Percentiles rank a stretch among this genome's conserved stretches.
Evolutionary conservation across 1,140 invertebrate genomes (phyloP).

Genomic region (Bombus affinis): DNA sequence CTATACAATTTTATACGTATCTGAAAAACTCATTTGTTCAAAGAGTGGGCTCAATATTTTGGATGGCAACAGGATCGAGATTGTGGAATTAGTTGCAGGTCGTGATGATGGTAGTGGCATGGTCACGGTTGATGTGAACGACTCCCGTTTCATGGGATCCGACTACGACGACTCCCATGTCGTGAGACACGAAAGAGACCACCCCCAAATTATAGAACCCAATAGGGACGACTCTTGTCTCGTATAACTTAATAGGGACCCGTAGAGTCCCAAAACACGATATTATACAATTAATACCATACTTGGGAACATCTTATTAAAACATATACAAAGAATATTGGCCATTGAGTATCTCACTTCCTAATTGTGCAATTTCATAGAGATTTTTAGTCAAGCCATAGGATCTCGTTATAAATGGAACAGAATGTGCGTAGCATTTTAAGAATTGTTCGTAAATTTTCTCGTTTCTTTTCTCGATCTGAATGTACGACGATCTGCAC

Average conservation of each 20-base stretch:
- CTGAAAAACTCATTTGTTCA: neutral
- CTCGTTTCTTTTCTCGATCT: too few relatives aligned
- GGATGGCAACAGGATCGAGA: neutral
- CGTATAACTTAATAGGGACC: slow-evolving; percentile 10
- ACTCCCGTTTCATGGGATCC: slow-evolving; percentile 30
- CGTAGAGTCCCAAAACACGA: neutral
- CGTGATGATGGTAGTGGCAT: neutral
- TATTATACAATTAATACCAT: neutral
- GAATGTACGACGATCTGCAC: too few relatives aligned
- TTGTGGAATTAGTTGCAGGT: neutral
- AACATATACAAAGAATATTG: neutral
- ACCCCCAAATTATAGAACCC: slow-evolving; percentile 27
- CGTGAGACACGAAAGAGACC: slow-evolving; percentile 19
- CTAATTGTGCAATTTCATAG: too few relatives aligned
- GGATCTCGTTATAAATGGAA: too few relatives aligned
- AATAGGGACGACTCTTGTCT: slow-evolving; percentile 35
- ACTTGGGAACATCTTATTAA: neutral
- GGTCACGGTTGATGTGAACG: neutral
- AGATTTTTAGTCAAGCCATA: too few relatives aligned
- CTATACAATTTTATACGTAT: neutral
- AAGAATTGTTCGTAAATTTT: too few relatives aligned
- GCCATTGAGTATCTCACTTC: too few relatives aligned
- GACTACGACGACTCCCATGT: neutral
- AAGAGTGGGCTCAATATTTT: neutral
- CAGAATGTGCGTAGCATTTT: too few relatives aligned